These are phyloP conservation scores for Rhodophaea formosa DNA, from an alignment of 2,888 invertebrate species.

Conservation along the genomic window DNA sequence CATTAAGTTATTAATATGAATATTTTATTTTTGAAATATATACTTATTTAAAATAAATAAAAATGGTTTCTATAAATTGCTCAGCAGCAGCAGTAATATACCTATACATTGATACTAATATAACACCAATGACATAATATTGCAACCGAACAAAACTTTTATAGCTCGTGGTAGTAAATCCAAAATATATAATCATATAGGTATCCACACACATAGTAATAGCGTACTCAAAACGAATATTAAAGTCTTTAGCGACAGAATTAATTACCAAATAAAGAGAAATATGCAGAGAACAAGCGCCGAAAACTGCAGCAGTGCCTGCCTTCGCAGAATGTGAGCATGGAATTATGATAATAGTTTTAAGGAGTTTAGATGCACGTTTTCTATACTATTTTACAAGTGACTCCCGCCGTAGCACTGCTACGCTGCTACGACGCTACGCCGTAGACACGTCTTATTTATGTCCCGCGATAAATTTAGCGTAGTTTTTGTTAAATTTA, in stretches of 20 bases:
- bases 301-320: conserved; percentile 41
- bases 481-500: conserved; percentile 56
- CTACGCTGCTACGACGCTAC: conserved; percentile 50
- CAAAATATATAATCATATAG: too few relatives aligned
- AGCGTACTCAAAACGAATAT: too few relatives aligned
- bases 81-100: too few relatives aligned
- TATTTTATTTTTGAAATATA: too few relatives aligned
- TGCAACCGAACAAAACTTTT: too few relatives aligned
- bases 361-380: conserved; percentile 70
- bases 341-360: conserved; percentile 77
- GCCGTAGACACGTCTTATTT: conserved; percentile 63
- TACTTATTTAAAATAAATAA: too few relatives aligned
- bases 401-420: conserved; percentile 41
- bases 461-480: conserved; percentile 60
- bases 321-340: conserved; percentile 68
- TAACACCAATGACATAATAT: too few relatives aligned
- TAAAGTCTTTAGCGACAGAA: conserved; percentile 20
- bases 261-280: conserved; percentile 52
- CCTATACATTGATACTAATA: too few relatives aligned
- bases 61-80: too few relatives aligned
- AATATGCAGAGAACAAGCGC: conserved; percentile 49
- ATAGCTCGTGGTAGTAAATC: too few relatives aligned
- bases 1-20: too few relatives aligned
- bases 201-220: too few relatives aligned
- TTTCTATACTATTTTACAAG: conserved; percentile 58